Evolutionary conservation across 2,113 vertebrate species (phyloP).

Genomic region (Grammomys surdaster): DNA sequence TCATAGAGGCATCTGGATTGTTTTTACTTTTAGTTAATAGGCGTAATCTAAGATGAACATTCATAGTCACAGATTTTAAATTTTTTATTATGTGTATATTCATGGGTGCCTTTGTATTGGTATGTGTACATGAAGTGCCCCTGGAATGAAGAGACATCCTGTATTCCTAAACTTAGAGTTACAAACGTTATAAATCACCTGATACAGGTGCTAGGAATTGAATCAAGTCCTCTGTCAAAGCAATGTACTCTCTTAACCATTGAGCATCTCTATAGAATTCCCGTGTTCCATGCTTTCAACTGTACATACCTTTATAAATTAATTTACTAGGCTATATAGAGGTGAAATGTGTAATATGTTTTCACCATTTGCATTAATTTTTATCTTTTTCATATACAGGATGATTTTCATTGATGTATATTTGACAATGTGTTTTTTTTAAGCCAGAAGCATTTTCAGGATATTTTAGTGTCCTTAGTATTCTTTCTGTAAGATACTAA

Average conservation of each 20-base stretch:
- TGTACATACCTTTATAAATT: not conserved
- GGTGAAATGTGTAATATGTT: not conserved
- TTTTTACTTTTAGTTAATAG: slow-evolving; percentile 17
- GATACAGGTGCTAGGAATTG: too few species aligned
- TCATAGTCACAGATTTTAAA: not conserved
- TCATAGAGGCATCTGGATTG: accelerated
- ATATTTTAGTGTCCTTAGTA: not conserved
- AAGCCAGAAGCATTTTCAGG: not conserved
- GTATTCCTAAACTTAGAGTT: not conserved
- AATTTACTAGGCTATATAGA: not conserved
- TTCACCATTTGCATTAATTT: not conserved
- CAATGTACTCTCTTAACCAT: not conserved
- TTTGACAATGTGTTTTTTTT: not conserved
- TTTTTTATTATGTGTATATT: not conserved
- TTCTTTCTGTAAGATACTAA: not conserved
- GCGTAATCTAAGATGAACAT: not conserved
- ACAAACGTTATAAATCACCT: not conserved
- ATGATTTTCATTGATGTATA: not conserved
- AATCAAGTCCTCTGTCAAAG: not conserved
- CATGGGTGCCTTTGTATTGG: not conserved
- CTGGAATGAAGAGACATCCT: too few species aligned
- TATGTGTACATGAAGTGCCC: not conserved
- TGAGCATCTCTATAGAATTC: too few species aligned
- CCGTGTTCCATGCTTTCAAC: not conserved
- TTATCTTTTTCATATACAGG: not conserved